A percentile compares a stretch with the other conserved stretches of the same genome.
Evolutionary conservation across 2,113 vertebrate genomes (phyloP).

Genomic region (Corythoichthys haematopterus): DNA sequence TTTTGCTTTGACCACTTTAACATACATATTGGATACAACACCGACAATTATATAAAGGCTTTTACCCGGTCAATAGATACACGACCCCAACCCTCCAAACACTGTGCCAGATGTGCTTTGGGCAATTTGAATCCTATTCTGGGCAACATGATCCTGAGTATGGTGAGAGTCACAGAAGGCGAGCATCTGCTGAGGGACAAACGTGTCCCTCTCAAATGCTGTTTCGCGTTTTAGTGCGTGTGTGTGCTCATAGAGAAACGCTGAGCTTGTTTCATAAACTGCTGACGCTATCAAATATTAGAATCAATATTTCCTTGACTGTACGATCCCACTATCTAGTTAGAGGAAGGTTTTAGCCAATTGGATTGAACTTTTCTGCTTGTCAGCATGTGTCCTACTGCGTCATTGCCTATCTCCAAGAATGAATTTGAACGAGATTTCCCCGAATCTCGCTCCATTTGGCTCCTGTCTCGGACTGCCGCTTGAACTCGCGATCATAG

Average conservation of each 20-base stretch:
- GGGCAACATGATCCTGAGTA: slow-evolving; percentile 55
- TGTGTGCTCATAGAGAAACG: slow-evolving; percentile 5
- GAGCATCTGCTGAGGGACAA: slow-evolving; percentile 66
- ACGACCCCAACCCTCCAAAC: not conserved
- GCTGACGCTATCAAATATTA: slow-evolving; percentile 44
- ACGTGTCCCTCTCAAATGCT: slow-evolving; percentile 54
- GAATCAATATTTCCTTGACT: slow-evolving; percentile 33
- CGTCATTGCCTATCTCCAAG: slow-evolving; percentile 14
- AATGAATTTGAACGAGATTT: slow-evolving; percentile 10
- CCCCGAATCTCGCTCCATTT: slow-evolving; percentile 28
- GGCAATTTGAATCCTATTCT: slow-evolving; percentile 39
- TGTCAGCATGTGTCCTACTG: slow-evolving; percentile 43
- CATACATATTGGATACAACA: slow-evolving; percentile 34
- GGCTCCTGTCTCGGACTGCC: slow-evolving; percentile 25
- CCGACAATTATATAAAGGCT: slow-evolving; percentile 16
- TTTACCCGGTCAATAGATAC: slow-evolving; percentile 11
- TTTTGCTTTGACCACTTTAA: slow-evolving; percentile 9
- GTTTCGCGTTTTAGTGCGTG: slow-evolving; percentile 10
- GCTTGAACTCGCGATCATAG: slow-evolving; percentile 35
- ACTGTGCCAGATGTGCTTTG: slow-evolving; percentile 58
- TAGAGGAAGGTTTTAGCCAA: slow-evolving; percentile 5
- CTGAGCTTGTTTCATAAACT: slow-evolving; percentile 11
- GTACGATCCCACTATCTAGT: slow-evolving; percentile 29
- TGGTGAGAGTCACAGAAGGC: slow-evolving; percentile 47
- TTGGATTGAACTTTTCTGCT: slow-evolving; percentile 28